Percentiles rank a stretch among this genome's conserved stretches.
Evolutionary conservation across 1,140 invertebrate genomes (phyloP).

Genomic region (Drosophila tsacasi): DNA sequence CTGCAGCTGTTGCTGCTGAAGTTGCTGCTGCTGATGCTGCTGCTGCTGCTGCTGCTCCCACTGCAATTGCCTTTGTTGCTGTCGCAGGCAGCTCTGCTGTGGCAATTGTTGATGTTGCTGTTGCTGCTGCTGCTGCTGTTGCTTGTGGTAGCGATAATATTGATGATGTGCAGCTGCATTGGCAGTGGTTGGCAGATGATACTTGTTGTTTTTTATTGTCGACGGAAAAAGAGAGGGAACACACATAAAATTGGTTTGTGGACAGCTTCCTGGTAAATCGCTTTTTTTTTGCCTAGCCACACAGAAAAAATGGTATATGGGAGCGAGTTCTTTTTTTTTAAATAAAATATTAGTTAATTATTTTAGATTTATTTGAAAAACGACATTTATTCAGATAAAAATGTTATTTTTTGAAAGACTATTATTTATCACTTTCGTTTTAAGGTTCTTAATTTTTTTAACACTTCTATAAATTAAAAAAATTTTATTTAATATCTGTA

Average conservation of each 20-base stretch:
- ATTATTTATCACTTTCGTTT: no score
- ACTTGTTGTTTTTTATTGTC: conserved; percentile 36
- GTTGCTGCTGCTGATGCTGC: conserved; percentile 52
- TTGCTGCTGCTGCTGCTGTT: conserved; percentile 49
- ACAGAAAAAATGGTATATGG: background rate
- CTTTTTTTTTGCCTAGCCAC: conserved; percentile 22
- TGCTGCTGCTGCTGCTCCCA: conserved; percentile 60
- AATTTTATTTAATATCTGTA: no score
- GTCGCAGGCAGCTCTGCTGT: conserved; percentile 64
- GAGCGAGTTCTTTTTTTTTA: background rate
- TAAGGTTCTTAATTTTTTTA: no score
- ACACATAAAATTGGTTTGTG: conserved; percentile 72
- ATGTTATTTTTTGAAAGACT: no score
- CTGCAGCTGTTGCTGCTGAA: conserved; percentile 56
- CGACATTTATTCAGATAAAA: no score
- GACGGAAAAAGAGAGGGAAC: conserved; percentile 24
- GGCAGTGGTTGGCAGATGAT: conserved; percentile 70
- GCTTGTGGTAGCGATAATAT: conserved; percentile 78
- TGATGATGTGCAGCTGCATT: conserved; percentile 73
- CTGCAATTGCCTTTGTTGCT: conserved; percentile 61
- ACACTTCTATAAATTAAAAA: no score
- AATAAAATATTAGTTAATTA: background rate
- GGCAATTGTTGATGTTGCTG: conserved; percentile 60
- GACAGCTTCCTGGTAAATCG: conserved; percentile 56
- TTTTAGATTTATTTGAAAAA: no score